Conservation (phyloP, 1,140 invertebrate species). For the Notospermus geniculatus region DNA sequence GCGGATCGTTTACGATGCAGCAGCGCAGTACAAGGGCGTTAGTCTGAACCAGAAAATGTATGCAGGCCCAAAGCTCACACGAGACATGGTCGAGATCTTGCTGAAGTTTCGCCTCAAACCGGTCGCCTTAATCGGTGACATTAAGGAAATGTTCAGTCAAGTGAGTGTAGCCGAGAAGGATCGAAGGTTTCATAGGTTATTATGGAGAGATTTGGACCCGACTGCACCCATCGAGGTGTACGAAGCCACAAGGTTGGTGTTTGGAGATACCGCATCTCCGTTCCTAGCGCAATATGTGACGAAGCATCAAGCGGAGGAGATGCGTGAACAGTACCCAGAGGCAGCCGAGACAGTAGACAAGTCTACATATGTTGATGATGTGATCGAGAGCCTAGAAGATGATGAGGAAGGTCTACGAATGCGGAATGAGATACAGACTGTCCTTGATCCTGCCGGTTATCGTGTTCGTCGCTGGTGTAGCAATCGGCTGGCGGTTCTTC, state of each 20-base stretch:
- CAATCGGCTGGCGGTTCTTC: background rate
- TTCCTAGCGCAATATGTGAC: constrained; percentile 18
- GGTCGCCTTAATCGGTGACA: constrained; percentile 23
- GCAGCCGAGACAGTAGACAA: background rate
- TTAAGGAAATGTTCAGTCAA: constrained; percentile 23
- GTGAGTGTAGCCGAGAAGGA: constrained; percentile 10
- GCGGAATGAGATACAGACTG: background rate
- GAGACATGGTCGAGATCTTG: constrained; percentile 25
- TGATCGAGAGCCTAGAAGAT: background rate
- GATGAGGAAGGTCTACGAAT: background rate
- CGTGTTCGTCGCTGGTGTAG: constrained; percentile 3
- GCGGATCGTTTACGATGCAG: constrained; percentile 21
- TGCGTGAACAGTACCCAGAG: background rate
- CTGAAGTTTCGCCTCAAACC: constrained; percentile 25
- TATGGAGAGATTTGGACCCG: constrained; percentile 10
- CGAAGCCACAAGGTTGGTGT: constrained; percentile 20
- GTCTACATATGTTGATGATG: background rate
- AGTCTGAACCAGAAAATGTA: constrained; percentile 24
- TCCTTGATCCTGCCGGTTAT: background rate
- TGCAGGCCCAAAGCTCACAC: constrained; percentile 50
- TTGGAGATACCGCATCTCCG: constrained; percentile 18
- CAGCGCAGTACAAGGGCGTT: constrained; percentile 13
- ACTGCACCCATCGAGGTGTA: constrained; percentile 6
- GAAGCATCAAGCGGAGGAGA: background rate
- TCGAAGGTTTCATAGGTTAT: constrained; percentile 15